Percentiles rank a stretch among this genome's conserved stretches.
phyloP scores from a whole-genome alignment of 2,113 vertebrate species.

The Alethe diademata region DNA sequence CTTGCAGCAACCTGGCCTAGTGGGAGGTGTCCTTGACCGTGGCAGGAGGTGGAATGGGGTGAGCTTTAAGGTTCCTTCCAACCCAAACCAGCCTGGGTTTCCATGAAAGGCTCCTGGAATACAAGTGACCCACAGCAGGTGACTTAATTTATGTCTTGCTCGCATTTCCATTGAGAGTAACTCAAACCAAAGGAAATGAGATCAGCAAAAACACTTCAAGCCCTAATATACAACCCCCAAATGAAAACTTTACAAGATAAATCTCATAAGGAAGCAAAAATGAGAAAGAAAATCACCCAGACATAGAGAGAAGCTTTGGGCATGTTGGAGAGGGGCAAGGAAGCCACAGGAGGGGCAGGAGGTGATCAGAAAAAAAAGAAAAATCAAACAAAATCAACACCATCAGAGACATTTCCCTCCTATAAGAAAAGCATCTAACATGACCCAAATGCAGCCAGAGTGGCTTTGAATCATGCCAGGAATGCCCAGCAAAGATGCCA shows the following conservation, averaged over 20 bases:
- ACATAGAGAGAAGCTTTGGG: neutral
- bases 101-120: neutral
- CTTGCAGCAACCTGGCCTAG: neutral
- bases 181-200: neutral
- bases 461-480: neutral
- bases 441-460: neutral
- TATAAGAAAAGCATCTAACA: neutral
- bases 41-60: rapidly evolving
- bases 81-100: neutral
- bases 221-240: neutral
- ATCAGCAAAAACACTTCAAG: neutral
- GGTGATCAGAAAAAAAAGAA: neutral
- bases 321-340: neutral
- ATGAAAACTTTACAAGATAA: neutral
- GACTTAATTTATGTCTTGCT: neutral
- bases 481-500: neutral
- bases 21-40: neutral
- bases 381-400: neutral
- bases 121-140: neutral
- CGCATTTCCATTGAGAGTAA: rapidly evolving
- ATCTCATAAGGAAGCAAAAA: neutral
- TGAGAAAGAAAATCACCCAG: neutral
- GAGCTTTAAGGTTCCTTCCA: neutral
- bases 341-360: neutral
- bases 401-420: neutral